phyloP scores from a whole-genome alignment of 92 coral and sea anemone genomes.

The Palythoa grandis region DNA sequence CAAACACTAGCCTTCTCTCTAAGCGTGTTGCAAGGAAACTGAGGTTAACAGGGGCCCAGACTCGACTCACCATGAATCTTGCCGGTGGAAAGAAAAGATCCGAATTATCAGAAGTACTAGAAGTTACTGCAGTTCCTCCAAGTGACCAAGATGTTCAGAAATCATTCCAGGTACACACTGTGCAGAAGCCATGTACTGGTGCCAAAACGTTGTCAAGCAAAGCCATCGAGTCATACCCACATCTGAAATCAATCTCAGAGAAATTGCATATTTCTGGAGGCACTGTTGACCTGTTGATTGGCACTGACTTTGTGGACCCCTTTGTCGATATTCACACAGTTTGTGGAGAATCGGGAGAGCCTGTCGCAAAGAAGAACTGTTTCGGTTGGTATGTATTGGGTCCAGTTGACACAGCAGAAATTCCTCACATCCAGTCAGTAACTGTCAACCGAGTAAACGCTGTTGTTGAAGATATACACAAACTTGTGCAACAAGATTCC shows the following conservation, averaged over 20 bases:
- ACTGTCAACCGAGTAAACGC: constrained; percentile 58
- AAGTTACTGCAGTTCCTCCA: constrained; percentile 59
- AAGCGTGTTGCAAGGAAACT: constrained; percentile 48
- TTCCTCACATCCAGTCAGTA: constrained; percentile 44
- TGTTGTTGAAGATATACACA: constrained; percentile 61
- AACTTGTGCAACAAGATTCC: constrained; percentile 57
- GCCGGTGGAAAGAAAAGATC: constrained; percentile 69
- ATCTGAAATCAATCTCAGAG: constrained; percentile 41
- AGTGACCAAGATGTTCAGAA: constrained; percentile 57
- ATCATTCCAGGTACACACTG: constrained; percentile 63
- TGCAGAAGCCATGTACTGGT: constrained; percentile 67
- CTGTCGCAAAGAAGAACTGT: constrained; percentile 63
- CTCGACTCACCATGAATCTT: constrained; percentile 68
- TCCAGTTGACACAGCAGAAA: constrained; percentile 17
- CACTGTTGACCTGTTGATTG: constrained; percentile 56
- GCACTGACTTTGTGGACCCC: constrained; percentile 71
- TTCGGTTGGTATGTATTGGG: constrained; percentile 76
- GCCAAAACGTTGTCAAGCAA: constrained; percentile 58
- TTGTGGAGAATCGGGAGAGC: constrained; percentile 56
- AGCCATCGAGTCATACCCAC: constrained; percentile 41
- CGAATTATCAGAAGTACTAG: constrained; percentile 57
- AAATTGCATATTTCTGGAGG: constrained; percentile 64
- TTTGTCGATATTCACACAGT: constrained; percentile 53
- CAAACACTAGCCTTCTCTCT: constrained; percentile 63
- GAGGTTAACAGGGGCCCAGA: constrained; percentile 57